phyloP scores from a whole-genome alignment of 2,113 vertebrate genomes.

The Lipotes vexillifer region DNA sequence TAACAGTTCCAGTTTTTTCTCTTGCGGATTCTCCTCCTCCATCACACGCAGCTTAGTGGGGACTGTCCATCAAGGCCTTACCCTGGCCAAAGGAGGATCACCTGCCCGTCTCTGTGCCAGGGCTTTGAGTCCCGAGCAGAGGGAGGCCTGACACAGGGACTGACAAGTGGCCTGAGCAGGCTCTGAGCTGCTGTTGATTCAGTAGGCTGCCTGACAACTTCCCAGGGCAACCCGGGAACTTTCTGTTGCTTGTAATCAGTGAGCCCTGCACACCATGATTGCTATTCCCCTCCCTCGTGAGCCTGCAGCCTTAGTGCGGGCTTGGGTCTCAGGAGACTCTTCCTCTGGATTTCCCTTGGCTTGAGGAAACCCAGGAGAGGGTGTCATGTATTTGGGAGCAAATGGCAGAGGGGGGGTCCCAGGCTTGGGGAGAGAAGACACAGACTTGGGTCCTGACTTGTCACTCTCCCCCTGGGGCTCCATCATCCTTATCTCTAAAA shows the following conservation, averaged over 20 bases:
- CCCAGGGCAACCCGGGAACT: neutral
- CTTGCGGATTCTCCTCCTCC: neutral
- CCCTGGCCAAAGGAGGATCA: neutral
- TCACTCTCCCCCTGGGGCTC: neutral
- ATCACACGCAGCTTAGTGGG: neutral
- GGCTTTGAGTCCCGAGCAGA: neutral
- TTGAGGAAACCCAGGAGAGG: neutral
- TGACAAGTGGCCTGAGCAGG: neutral
- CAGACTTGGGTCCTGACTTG: neutral
- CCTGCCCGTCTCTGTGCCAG: neutral
- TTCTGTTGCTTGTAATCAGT: neutral
- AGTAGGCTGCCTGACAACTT: neutral
- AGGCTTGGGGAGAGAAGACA: neutral
- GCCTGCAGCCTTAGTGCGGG: neutral
- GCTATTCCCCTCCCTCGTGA: accelerated
- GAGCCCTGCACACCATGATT: accelerated
- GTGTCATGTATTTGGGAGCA: neutral
- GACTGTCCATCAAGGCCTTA: neutral
- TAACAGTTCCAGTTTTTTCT: neutral
- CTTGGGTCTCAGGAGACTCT: neutral
- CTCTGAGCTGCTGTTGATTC: neutral
- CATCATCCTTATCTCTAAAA: neutral
- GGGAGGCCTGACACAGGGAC: neutral
- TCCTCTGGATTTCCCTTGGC: neutral
- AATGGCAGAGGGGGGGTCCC: neutral